Base-by-base conservation (phyloP, 2,113 vertebrate genomes). In the Pimephales promelas region DNA sequence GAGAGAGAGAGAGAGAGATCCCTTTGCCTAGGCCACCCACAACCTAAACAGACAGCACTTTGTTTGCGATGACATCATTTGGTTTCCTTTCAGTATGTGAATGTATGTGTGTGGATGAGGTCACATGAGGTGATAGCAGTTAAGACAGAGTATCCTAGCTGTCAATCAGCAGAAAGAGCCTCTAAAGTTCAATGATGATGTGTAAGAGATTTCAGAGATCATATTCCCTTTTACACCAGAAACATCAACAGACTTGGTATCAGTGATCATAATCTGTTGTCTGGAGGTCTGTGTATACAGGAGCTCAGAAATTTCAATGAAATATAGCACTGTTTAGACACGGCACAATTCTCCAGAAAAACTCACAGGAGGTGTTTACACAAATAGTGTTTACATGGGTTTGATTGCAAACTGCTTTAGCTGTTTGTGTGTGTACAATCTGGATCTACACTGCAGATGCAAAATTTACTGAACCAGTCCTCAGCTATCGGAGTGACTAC, bases 31-130 rank as follows among this genome's bases (percentile, higher is more conserved):
- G 70, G 68, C 86, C 84, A 86, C 82, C 84, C 85, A 87, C 78
- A 71, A 83, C 66, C 57, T 26, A 34, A 76, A 93, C 91, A 93
- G 86, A 87, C 64, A 87, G 81, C 43, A 79, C 81, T 88, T 88
- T 91, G 88, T 91, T 83, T 83, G 28, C 28, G 13, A 83, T 91
- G 87, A 91, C 87, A 90, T 90, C 87, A 90, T 11, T 28, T 26
- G 72, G 83, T 88, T 80, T 88, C 20, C 22, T 86, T 86, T 88
- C 86, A 83, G 47, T 68, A 49, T 57, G 73, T 79, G 74, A 52
- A 74, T 72, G 28, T 45, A 70, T 80, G 76, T 11, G 45, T 86
- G 66, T 49, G 26, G 26, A 64, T 59, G 24, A 75, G 70, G 72
- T 82, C 64, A 78, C 74, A 70, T 36, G 61, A 82, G 84, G 73